phyloP scores from a whole-genome alignment of 2,113 vertebrate genomes.

The Podarcis raffonei region DNA sequence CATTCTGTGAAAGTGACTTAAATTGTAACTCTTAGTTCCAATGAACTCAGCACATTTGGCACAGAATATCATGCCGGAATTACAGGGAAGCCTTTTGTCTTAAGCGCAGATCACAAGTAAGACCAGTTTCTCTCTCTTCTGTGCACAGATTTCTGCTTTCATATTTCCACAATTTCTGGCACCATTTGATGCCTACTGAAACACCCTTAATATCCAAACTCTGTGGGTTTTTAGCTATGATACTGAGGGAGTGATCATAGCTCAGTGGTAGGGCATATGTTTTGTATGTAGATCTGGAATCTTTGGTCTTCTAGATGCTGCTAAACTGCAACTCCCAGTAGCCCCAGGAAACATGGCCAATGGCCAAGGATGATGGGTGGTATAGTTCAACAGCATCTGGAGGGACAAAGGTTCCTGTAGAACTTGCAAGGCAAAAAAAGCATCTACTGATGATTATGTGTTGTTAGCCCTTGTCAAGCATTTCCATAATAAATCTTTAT shows the following conservation, averaged over 20 bases:
- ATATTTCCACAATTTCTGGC: conserved; percentile 44
- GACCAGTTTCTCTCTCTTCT: conserved; percentile 47
- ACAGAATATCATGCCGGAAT: conserved; percentile 53
- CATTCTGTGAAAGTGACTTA: conserved; percentile 66
- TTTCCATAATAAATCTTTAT: not conserved
- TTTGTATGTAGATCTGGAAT: not conserved
- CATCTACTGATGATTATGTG: not conserved
- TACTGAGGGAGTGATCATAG: not conserved
- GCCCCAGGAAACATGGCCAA: too few relatives aligned
- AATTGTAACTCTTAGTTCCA: conserved; percentile 63
- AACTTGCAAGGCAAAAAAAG: not conserved
- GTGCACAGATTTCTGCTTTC: conserved; percentile 32
- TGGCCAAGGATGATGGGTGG: too few relatives aligned
- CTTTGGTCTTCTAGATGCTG: not conserved
- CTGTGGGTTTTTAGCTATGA: not conserved
- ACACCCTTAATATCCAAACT: not conserved
- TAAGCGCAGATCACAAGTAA: conserved; percentile 44
- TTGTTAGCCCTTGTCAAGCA: not conserved
- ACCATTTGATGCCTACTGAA: conserved; percentile 15
- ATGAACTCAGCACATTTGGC: conserved; percentile 36
- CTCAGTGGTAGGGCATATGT: not conserved
- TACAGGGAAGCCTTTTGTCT: conserved; percentile 44
- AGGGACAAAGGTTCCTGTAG: not conserved
- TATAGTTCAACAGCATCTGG: too few relatives aligned
- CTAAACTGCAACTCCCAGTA: too few relatives aligned